These are phyloP conservation scores for Mustelus asterias DNA, from an alignment of 2,113 vertebrate species.

Conservation along the genomic window DNA sequence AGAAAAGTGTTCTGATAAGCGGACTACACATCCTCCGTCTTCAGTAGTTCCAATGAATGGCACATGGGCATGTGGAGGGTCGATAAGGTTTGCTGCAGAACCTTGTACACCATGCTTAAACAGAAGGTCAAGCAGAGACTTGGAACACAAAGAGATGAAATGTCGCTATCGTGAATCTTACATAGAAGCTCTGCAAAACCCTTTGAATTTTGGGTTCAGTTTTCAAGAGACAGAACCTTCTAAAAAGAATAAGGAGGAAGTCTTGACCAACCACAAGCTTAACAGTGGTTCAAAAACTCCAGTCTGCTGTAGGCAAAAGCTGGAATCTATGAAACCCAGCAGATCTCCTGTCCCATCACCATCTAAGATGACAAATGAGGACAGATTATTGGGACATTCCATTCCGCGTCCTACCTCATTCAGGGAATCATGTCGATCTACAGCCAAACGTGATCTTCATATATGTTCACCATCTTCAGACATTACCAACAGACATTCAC, in stretches of 20 bases:
- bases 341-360: too few relatives aligned
- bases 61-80: conserved; percentile 44
- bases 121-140: conserved; percentile 52
- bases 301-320: background rate
- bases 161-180: conserved; percentile 65
- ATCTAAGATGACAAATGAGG: background rate
- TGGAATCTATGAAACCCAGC: background rate
- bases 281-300: background rate
- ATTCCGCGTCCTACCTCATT: background rate
- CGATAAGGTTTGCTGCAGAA: conserved; percentile 55
- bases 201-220: conserved; percentile 44
- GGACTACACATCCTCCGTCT: fast-evolving
- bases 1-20: conserved; percentile 45
- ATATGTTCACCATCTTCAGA: background rate
- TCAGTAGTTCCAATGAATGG: background rate
- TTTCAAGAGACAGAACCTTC: background rate
- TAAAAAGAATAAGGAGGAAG: background rate
- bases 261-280: background rate
- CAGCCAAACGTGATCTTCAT: background rate
- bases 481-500: conserved; percentile 62
- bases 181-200: conserved; percentile 59
- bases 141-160: conserved; percentile 49
- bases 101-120: conserved; percentile 57
- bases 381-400: background rate
- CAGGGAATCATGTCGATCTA: background rate